Percentiles rank a stretch among this genome's conserved stretches.
Conservation (phyloP, 2,797 vertebrate genomes). For the Pyrocephalus nanus region DNA sequence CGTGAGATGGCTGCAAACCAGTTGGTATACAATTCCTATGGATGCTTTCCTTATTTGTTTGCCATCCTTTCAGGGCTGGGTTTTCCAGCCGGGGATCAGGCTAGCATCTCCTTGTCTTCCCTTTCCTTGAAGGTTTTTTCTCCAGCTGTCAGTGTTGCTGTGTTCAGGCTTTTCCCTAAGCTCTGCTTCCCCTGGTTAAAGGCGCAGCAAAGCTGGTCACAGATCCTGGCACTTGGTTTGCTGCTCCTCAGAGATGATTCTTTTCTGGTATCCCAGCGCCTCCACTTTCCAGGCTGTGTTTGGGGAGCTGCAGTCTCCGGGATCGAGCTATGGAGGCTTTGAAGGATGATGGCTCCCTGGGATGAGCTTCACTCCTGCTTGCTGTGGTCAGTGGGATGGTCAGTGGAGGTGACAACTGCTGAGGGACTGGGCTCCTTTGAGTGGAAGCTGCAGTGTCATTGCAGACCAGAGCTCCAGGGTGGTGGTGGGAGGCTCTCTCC, state of each 20-base stretch:
- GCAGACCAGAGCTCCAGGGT: not conserved
- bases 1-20: not conserved
- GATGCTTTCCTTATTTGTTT: not conserved
- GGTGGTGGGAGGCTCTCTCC: not conserved
- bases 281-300: accelerated
- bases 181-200: not conserved
- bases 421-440: not conserved
- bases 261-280: not conserved
- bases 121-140: not conserved
- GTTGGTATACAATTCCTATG: not conserved
- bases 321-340: not conserved
- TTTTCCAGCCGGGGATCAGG: not conserved
- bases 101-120: not conserved
- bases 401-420: accelerated
- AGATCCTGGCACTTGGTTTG: not conserved
- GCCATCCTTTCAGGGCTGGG: not conserved
- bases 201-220: accelerated
- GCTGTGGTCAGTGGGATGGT: accelerated
- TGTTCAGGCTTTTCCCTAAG: not conserved
- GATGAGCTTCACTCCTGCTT: accelerated
- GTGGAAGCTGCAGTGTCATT: not conserved
- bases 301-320: not conserved
- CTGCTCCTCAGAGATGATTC: not conserved
- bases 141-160: not conserved
- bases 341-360: not conserved